phyloP scores from a whole-genome alignment of 2,113 vertebrate genomes.

The Chlorodrepanis virens region DNA sequence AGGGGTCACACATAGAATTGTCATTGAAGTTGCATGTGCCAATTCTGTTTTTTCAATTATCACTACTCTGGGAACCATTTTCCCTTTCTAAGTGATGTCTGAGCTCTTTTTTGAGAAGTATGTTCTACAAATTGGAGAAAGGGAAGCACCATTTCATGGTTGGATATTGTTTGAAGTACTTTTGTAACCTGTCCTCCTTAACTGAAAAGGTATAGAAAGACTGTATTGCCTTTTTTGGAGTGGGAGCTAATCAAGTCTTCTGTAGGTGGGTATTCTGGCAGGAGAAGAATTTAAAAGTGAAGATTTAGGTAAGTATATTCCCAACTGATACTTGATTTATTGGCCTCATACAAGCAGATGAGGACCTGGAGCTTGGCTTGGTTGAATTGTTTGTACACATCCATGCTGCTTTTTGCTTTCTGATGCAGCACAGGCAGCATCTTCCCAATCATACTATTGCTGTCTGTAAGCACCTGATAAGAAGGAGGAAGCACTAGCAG shows the following conservation, averaged over 20 bases:
- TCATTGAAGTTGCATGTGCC: background rate
- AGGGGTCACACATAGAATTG: background rate
- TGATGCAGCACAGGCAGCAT: background rate
- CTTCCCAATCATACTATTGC: background rate
- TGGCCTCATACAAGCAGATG: background rate
- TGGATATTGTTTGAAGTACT: background rate
- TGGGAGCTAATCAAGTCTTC: background rate
- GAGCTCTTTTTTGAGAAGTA: background rate
- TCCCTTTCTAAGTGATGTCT: background rate
- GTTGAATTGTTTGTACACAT: background rate
- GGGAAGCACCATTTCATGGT: background rate
- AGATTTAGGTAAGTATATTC: background rate
- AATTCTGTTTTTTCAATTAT: background rate
- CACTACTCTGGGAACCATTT: background rate
- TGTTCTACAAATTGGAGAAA: background rate
- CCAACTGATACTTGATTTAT: background rate
- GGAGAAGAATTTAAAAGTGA: background rate
- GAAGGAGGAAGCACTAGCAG: background rate
- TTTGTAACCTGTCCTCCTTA: background rate
- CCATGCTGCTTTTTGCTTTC: background rate
- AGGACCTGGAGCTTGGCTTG: background rate
- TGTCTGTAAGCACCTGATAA: constrained; percentile 43
- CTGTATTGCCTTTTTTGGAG: background rate
- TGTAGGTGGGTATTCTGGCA: background rate
- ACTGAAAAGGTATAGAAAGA: background rate